Evolutionary conservation across 2,797 vertebrate genomes (phyloP), one percentile per base, ranked within the genome.

Genomic region (Halcyon leucocephala): DNA sequence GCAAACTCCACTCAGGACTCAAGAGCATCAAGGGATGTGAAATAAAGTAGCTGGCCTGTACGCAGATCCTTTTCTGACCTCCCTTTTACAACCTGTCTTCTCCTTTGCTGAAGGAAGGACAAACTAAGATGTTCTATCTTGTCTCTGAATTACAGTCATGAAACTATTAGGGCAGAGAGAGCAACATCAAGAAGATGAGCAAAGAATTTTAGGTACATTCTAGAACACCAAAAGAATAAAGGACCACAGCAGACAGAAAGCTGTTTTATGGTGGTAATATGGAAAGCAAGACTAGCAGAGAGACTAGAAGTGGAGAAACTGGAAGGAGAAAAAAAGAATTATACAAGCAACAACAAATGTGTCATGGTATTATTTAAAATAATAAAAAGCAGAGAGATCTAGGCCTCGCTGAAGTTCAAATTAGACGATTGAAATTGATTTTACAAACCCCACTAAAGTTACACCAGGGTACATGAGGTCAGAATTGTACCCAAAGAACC

Each of bases 401-500:
- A 76, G 41, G 35, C 48, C 72, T 60, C 25, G 31, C 29, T 90
- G 5, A 67, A 66, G 35, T 52, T 72, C 62, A 58, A 73, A 57
- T 90, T 14, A 79, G 52, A 76, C 0, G 3, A 84, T 3, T 76
- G 58, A 70, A 83, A 70, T 2, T 5, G 55, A 54, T 73, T 94
- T 91, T 90, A 82, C 58, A 90, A 90, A 88, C 16, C 4, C 10
- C n/a, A 7, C 19, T 26, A 22, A 20, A 91, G 37, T 79, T 93
- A 78, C 82, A 95, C 37, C 82, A 88, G 71, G 33, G 74, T 61
- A 71, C 44, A 46, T 74, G 81, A 96, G 81, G 77, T 93, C 90
- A 95, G 83, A 92, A 86, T 82, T 91, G 91, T 88, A 95, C 90
- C 90, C 90, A 86, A 81, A 79, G 82, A 88, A 73, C 80, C 87